Conservation (phyloP, 2,113 vertebrate genomes). For the Ancistrus triradiatus region DNA sequence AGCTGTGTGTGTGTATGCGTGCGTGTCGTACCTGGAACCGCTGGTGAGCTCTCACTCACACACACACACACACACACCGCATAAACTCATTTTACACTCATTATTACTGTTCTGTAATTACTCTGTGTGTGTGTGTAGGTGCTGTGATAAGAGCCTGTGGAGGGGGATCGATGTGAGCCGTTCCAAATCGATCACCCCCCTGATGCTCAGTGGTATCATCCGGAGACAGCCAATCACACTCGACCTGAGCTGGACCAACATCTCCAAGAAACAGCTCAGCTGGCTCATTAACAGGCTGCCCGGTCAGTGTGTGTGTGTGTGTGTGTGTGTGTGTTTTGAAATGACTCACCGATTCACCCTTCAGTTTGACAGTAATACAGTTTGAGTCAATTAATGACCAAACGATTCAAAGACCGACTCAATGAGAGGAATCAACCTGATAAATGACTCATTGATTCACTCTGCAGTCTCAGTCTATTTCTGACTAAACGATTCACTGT, state of each 20-base stretch:
- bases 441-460: no score
- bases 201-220: slow-evolving; percentile 97
- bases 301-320: slow-evolving; percentile 66
- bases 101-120: neutral
- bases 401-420: no score
- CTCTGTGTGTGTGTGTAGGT: slow-evolving; percentile 69
- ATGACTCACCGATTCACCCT: no score
- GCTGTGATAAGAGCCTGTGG: slow-evolving; percentile 97
- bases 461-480: no score
- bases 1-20: slow-evolving; percentile 96
- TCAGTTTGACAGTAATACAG: no score
- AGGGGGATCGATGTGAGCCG: slow-evolving; percentile 90
- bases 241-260: slow-evolving; percentile 98
- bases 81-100: neutral
- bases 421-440: no score
- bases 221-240: slow-evolving; percentile 87
- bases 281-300: slow-evolving; percentile 97
- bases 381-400: no score
- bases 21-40: slow-evolving; percentile 98
- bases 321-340: no score
- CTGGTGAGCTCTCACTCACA: slow-evolving; percentile 74
- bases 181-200: slow-evolving; percentile 92
- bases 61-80: neutral
- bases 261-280: slow-evolving; percentile 97
- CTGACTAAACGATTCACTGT: no score